Base-by-base conservation (phyloP, 2,113 vertebrate genomes). In the Tinamus guttatus region DNA sequence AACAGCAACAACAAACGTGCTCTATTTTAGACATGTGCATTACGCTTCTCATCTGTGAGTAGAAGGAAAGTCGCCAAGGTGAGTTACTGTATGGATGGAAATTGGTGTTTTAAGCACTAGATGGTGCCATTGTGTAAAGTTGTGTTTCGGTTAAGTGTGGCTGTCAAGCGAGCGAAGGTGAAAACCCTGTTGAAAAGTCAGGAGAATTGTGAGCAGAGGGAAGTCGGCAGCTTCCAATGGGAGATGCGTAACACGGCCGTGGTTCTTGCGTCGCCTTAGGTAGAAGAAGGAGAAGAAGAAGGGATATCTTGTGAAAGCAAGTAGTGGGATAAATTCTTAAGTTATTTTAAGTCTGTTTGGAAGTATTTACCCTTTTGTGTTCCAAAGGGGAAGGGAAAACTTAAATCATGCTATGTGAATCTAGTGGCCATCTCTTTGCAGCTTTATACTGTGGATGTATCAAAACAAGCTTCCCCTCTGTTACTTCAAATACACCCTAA, bases 41-140 rank as follows among this genome's bases (percentile, higher is more conserved):
- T 87, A 3, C 0, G 1, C 30, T 75, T 80, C 75, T 76, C 18
- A 16, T 68, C 70, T 63, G 17, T 49, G 17, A 77, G 19, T 9
- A 30, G 59, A 60, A 76, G 25, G 28, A 25, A 8, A 25, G 28
- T 32, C 71, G 73, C 10, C 17, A 74, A 71, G 32, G 32, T 59
- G 34, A 12, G 13, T 64, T n/a, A 71, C 30, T 0, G 2, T 22
- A 24, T 89, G 60, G 5, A 3, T 93, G 88, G 81, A 84, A 81
- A 58, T 64, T 5, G 82, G 16, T 43, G 3, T 75, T 95, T 54
- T 65, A 40, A 95, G 87, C 98, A 96, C 98, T 97, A 98, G 98
- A 91, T 98, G 98, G 98, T 97, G 97, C 97, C 97, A 92, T 98
- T 98, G 98, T 87, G 96, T 94, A 96, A 98, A 96, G 87, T 87